Evolutionary conservation across 1,140 invertebrate genomes (phyloP), one percentile per base, ranked within the genome.

Genomic region (Drosophila varians): DNA sequence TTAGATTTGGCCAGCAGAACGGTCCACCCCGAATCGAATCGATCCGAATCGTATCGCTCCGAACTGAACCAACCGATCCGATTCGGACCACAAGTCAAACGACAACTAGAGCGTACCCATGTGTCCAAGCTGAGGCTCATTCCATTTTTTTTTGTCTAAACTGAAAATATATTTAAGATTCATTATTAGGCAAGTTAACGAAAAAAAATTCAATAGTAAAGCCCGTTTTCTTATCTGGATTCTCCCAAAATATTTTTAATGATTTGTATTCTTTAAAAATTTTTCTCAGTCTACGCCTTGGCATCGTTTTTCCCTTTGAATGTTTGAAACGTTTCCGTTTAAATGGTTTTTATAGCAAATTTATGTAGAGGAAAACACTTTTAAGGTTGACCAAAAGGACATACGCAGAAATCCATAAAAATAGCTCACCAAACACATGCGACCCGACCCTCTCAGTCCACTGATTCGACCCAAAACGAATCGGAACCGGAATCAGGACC

Each of bases 291-390:
- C 40, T 71, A 68, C 26, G 47, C 60, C 68, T 74, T 70, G 74
- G 76, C 82, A 66, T 48, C 55, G 69, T 36, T 62, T 38, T 62
- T 62, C 79, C 74, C 74, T 83, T 77, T 74, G 79, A 84, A 77
- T 82, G 82, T 87, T 87, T 77, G 77, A 77, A 68, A 64, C 77
- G 83, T 82, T 87, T 87, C 83, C 82, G 82, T 87, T 87, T 87
- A 87, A 87, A 88, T 88, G 83, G 74, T 87, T 87, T 87, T 87
- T 87, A 87, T 87, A 65, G 83, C 77, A 87, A 87, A 87, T 87
- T 87, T 87, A 87, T 87, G 82, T 87, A 87, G 77, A 82, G 82
- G 83, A 87, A 87, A 87, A 87, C 82, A 82, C 82, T 87, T 87
- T 65, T 64, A 65, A 74, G 77, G 64, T 82, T 87, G 64, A 87